Evolutionary conservation across 2,113 vertebrate genomes (phyloP).

Genomic region (Cephalopholis sonnerati): DNA sequence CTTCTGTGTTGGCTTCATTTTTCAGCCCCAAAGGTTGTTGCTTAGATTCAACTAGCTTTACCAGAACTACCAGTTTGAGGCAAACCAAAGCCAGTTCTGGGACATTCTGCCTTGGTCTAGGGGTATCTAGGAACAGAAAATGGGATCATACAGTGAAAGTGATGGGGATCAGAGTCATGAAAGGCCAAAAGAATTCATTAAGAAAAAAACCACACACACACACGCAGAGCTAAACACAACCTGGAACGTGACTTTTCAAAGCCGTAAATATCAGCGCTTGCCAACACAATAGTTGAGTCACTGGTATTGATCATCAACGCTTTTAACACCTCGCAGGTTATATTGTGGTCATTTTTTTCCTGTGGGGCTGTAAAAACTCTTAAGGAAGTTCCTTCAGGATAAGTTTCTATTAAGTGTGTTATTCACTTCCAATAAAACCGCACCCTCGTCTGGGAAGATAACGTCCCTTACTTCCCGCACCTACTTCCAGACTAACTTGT

Average conservation of each 20-base stretch:
- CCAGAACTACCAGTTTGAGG: background rate
- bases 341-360: slow-evolving; percentile 26
- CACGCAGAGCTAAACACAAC: background rate
- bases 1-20: too few species aligned
- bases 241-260: slow-evolving; percentile 7
- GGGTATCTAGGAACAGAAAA: background rate
- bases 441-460: slow-evolving; percentile 47
- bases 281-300: background rate
- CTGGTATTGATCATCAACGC: slow-evolving; percentile 6
- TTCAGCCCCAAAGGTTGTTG: too few species aligned
- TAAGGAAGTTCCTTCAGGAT: slow-evolving; percentile 36
- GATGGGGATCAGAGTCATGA: background rate
- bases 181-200: background rate
- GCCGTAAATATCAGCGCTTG: slow-evolving; percentile 15
- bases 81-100: background rate
- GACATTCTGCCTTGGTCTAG: background rate
- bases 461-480: background rate
- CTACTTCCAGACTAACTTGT: background rate
- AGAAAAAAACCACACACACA: too few species aligned
- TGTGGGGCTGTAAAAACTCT: slow-evolving; percentile 16
- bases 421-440: slow-evolving; percentile 51
- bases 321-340: slow-evolving; percentile 11
- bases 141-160: background rate
- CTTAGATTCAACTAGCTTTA: background rate
- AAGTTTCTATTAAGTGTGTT: slow-evolving; percentile 19